These are phyloP conservation scores for Drosophila malerkotliana DNA, from an alignment of 1,140 invertebrate genomes.

Conservation along the genomic window DNA sequence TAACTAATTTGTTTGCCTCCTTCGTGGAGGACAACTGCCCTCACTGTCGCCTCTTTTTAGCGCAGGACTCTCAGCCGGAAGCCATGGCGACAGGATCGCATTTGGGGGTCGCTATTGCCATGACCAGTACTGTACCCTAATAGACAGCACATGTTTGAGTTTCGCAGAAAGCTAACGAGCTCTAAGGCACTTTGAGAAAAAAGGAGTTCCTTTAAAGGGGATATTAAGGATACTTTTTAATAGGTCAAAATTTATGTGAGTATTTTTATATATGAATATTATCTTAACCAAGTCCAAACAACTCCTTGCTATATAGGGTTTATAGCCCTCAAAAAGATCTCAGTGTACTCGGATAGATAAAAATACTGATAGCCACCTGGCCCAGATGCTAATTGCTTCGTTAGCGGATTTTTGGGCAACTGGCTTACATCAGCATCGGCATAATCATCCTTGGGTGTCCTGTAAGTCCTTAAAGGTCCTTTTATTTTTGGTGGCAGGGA, in stretches of 20 bases:
- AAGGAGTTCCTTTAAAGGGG: background rate
- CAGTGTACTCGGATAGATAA: conserved; percentile 3
- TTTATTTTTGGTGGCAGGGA: too few relatives aligned
- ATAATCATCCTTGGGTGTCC: background rate
- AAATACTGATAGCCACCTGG: conserved; percentile 12
- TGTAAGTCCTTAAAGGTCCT: conserved; percentile 1
- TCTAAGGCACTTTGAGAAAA: background rate
- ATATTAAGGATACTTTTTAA: background rate
- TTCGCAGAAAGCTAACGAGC: background rate
- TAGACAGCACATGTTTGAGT: conserved; percentile 1
- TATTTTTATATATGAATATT: too few relatives aligned
- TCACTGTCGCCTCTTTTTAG: background rate
- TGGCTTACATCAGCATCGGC: conserved; percentile 17
- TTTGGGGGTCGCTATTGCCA: conserved; percentile 7
- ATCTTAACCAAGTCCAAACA: too few relatives aligned
- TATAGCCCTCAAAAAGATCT: background rate
- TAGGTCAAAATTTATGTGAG: too few relatives aligned
- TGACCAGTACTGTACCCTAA: conserved; percentile 10
- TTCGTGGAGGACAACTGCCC: background rate
- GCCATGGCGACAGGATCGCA: conserved; percentile 1
- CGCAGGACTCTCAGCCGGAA: background rate
- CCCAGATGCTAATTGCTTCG: conserved; percentile 69
- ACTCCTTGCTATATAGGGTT: too few relatives aligned
- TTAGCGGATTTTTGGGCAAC: conserved; percentile 61
- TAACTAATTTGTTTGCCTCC: conserved; percentile 60